phyloP scores from a whole-genome alignment of 1,140 invertebrate genomes.

The Papilio polytes region DNA sequence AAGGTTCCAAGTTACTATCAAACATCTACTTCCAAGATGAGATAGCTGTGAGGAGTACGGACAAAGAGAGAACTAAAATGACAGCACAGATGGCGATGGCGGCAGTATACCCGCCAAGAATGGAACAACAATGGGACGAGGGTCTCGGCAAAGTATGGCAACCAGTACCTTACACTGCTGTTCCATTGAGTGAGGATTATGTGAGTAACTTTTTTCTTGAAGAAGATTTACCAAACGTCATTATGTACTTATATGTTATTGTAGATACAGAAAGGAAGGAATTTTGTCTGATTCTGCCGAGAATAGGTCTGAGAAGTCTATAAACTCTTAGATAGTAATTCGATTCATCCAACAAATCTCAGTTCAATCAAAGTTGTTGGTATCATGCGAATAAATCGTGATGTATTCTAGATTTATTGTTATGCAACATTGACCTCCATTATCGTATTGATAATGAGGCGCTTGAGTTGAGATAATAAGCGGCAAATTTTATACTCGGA shows the following conservation, averaged over 20 bases:
- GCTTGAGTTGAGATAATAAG: neutral
- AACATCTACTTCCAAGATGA: slow-evolving; percentile 67
- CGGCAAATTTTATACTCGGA: neutral
- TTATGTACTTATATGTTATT: no score
- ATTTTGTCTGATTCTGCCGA: no score
- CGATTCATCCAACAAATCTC: neutral
- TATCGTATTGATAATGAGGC: slow-evolving; percentile 29
- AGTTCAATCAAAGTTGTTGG: neutral
- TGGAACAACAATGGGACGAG: slow-evolving; percentile 73
- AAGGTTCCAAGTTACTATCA: slow-evolving; percentile 62
- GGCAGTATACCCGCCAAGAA: slow-evolving; percentile 66
- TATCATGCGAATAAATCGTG: slow-evolving; percentile 33
- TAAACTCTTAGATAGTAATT: neutral
- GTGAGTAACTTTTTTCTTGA: slow-evolving; percentile 55
- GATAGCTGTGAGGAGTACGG: slow-evolving; percentile 66
- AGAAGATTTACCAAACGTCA: no score
- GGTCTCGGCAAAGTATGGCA: slow-evolving; percentile 72
- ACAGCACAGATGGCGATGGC: slow-evolving; percentile 69
- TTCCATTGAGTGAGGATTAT: slow-evolving; percentile 69
- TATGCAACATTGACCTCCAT: slow-evolving; percentile 24
- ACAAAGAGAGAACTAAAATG: slow-evolving; percentile 77
- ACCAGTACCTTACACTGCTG: slow-evolving; percentile 69
- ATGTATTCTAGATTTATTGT: neutral
- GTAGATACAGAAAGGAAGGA: neutral
- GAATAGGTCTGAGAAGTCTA: neutral